Evolutionary conservation across 2,113 vertebrate species (phyloP).

Genomic region (Apteryx mantelli): DNA sequence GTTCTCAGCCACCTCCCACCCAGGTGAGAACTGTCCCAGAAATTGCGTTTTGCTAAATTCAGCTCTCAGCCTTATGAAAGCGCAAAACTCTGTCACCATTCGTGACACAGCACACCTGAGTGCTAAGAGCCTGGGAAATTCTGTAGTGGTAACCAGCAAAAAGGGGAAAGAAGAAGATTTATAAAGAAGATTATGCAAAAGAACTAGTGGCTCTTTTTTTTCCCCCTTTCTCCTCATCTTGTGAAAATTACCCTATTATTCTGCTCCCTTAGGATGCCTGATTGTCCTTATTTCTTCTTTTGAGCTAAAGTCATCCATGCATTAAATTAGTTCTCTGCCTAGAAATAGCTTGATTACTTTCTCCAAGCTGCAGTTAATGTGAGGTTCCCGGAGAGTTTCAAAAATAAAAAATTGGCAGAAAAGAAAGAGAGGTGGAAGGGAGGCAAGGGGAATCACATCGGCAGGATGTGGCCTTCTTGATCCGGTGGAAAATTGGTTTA

Average conservation of each 20-base stretch:
- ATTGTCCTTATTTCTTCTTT: constrained; percentile 82
- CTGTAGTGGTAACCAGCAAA: neutral
- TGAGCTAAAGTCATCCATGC: constrained; percentile 86
- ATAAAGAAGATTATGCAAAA: constrained; percentile 71
- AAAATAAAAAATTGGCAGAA: constrained; percentile 12
- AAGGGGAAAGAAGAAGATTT: constrained; percentile 61
- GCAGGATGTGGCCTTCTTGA: neutral
- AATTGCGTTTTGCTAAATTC: rapidly evolving
- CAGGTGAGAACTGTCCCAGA: neutral
- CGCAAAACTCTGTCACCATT: neutral
- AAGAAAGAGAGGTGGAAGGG: neutral
- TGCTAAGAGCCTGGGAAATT: neutral
- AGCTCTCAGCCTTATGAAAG: neutral
- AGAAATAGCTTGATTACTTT: constrained; percentile 82
- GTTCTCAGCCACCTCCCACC: neutral
- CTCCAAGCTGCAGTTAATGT: constrained; percentile 52
- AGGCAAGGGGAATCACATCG: neutral
- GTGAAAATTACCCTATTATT: constrained; percentile 84
- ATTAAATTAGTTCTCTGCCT: constrained; percentile 88
- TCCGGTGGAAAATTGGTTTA: rapidly evolving
- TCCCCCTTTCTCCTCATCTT: constrained; percentile 67
- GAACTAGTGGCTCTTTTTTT: constrained; percentile 51
- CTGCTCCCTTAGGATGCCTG: constrained; percentile 79
- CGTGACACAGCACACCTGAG: no score
- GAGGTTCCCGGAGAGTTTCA: constrained; percentile 47